These are phyloP conservation scores for Matsumyia berberina DNA, from an alignment of 2,888 invertebrate species.

Conservation along the genomic window DNA sequence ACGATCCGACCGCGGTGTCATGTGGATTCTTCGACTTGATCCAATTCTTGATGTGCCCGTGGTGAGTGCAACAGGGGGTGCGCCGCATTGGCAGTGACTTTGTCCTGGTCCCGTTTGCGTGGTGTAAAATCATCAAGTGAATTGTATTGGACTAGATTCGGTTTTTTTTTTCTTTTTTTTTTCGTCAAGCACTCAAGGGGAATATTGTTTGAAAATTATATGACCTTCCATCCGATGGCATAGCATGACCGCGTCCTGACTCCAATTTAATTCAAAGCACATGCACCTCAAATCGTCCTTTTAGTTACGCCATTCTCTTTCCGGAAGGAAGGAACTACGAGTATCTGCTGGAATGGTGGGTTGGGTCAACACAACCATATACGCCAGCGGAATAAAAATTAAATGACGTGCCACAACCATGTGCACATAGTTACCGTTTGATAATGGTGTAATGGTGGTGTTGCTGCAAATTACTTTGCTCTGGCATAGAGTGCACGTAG, in stretches of 20 bases:
- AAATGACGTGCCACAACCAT: slow-evolving; percentile 64
- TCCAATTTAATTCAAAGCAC: slow-evolving; percentile 51
- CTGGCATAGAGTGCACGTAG: slow-evolving; percentile 6
- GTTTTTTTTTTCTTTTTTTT: slow-evolving; percentile 7
- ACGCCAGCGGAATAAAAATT: slow-evolving; percentile 65
- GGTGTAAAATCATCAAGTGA: slow-evolving; percentile 37
- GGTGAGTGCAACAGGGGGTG: slow-evolving; percentile 10
- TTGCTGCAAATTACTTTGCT: slow-evolving; percentile 51
- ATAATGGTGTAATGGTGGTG: slow-evolving; percentile 49
- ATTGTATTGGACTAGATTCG: slow-evolving; percentile 4
- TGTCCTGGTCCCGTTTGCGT: slow-evolving; percentile 16
- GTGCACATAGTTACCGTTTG: slow-evolving; percentile 51
- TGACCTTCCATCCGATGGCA: slow-evolving; percentile 18
- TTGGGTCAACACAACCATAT: slow-evolving; percentile 18
- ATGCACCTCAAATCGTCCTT: slow-evolving; percentile 27
- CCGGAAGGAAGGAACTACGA: slow-evolving; percentile 59
- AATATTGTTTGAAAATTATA: slow-evolving; percentile 10
- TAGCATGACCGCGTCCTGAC: neutral
- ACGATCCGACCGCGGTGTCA: slow-evolving; percentile 39
- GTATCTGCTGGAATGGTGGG: slow-evolving; percentile 47
- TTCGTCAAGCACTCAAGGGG: neutral
- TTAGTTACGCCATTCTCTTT: slow-evolving; percentile 27
- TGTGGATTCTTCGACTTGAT: slow-evolving; percentile 41
- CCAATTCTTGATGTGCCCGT: slow-evolving; percentile 51
- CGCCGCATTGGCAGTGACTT: slow-evolving; percentile 57